Evolutionary conservation across 2,888 invertebrate species (phyloP), one percentile per base, ranked within the genome.

Genomic region (Iselma pallidipennis): DNA sequence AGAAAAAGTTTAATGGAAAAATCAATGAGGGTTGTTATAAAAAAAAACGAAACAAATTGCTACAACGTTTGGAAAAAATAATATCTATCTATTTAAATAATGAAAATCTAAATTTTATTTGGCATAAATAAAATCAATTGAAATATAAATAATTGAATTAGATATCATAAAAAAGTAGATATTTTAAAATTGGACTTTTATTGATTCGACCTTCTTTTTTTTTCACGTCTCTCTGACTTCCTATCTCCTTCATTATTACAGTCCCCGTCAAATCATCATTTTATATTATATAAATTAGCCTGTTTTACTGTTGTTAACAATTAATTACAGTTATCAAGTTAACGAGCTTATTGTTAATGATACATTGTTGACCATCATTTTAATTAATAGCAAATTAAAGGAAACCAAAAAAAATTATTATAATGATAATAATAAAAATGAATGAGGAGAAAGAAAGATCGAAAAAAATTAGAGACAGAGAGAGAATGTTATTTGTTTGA

Each of bases 271-370:
- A 14, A n/a, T 52, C 37, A 23, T 26, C 42, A 21, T 48, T 48
- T 37, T 55, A n/a, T n/a, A n/a, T n/a, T n/a, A n/a, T 63, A n/a
- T 57, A 59, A n/a, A 55, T 48, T 12, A 63, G 55, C 14, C 57
- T 55, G 14, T 57, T 63, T 9, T 4, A 33, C 57, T 63, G 29
- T 59, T 63, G 63, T 16, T 37, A 16, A 37, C 37, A 37, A 19
- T 45, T 45, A 45, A 45, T 45, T 45, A 45, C 21, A 19, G 45
- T 45, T 21, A 21, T 45, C 5, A 21, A 45, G 21, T 45, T 45
- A 45, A 45, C 45, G 45, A 45, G 45, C 45, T 21, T 21, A 45
- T 45, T 45, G 45, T 45, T 45, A 9, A 37, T 4, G 14, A 14
- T 1, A 37, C 14, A 37, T 3, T 37, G 37, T 16, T 37, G 45